Evolutionary conservation across 2,888 invertebrate genomes (phyloP).

Genomic region (Myathropa florea): DNA sequence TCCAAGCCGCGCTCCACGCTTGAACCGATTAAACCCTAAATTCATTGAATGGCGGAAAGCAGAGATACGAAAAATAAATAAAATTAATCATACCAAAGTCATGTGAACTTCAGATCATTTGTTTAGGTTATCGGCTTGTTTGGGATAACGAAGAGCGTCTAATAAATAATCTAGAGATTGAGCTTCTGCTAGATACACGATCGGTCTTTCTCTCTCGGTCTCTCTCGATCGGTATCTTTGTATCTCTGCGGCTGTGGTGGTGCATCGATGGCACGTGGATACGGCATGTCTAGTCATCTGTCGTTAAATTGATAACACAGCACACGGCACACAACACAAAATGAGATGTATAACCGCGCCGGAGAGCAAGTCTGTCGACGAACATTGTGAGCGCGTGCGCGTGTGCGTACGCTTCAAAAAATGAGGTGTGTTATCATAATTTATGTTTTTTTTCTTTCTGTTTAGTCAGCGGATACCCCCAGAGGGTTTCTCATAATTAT

Average conservation of each 20-base stretch:
- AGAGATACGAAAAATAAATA: neutral
- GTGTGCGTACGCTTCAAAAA: neutral
- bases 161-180: slow-evolving; percentile 25
- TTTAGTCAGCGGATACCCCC: neutral
- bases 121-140: no score
- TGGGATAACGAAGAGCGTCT: slow-evolving; percentile 10
- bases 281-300: slow-evolving; percentile 34
- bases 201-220: no score
- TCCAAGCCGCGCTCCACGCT: no score
- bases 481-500: neutral
- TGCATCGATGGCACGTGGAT: slow-evolving; percentile 46
- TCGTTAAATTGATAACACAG: slow-evolving; percentile 44
- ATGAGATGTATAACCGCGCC: slow-evolving; percentile 16
- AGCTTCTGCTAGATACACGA: neutral
- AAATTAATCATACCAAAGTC: slow-evolving; percentile 11
- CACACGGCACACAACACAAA: slow-evolving; percentile 17
- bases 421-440: slow-evolving; percentile 28
- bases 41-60: no score
- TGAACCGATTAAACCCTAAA: no score
- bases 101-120: no score
- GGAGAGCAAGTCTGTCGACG: neutral
- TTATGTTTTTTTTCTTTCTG: neutral
- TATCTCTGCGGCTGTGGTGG: neutral
- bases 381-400: neutral
- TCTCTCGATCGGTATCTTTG: no score